Evolutionary conservation across 2,888 invertebrate genomes (phyloP), one percentile per base, ranked within the genome.

Genomic region (Horisme vitalbata): DNA sequence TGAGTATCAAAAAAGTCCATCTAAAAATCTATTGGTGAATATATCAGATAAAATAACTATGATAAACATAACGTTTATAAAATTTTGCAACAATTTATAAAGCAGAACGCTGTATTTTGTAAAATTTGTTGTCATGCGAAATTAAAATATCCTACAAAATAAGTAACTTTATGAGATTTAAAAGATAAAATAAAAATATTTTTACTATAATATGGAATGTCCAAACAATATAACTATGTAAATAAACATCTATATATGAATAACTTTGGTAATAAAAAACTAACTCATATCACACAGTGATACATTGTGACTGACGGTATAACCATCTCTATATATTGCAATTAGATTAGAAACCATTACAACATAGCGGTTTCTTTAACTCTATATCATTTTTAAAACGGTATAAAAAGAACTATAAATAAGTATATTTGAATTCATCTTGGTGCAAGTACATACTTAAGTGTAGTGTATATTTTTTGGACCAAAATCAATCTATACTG

Each of bases 121-220:
- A n/a, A n/a, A n/a, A n/a, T n/a, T n/a, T n/a, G n/a, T n/a, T 23
- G 32, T 45, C 36, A 41, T 45, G 31, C 18, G 20, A 27, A 13
- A 18, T 33, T 23, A 28, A 14, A 37, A 35, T 32, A 15, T 49
- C 30, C 28, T 11, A 46, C 47, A 53, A 56, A 46, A 49, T 47
- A 59, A 44, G 39, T 51, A 50, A 47, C n/a, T n/a, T n/a, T 27
- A 37, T 49, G 56, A 59, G 52, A 54, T 54, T 54, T 47, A 47
- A 55, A 32, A 47, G 15, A 41, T 39, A 51, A n/a, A n/a, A n/a
- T n/a, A n/a, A n/a, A 35, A 39, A 46, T 48, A 28, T 36, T 26
- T 38, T 21, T 47, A 46, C 24, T 43, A 43, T 28, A 47, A 21
- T 44, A 46, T 55, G 59, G 59, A 59, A 59, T 59, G 59, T 59